Evolutionary conservation across 1,140 invertebrate genomes (phyloP).

Genomic region (Bombus waltoni): DNA sequence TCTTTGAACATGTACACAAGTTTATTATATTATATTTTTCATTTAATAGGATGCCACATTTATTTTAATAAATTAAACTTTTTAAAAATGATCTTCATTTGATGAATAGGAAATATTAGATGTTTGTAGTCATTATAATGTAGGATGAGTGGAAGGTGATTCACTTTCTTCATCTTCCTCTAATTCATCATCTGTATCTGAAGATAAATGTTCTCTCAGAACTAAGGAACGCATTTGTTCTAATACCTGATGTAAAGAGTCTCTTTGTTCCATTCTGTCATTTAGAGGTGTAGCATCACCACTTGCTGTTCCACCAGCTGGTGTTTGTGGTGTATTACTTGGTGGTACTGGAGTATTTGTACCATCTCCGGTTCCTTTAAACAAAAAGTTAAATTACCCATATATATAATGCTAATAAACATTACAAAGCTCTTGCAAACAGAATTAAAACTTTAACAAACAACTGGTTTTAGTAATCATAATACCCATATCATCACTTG

Average conservation of each 20-base stretch:
- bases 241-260: constrained; percentile 80
- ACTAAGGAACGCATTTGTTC: constrained; percentile 82
- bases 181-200: constrained; percentile 74
- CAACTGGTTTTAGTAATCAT: constrained; percentile 11
- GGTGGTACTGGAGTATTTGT: constrained; percentile 79
- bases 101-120: constrained; percentile 55
- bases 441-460: neutral
- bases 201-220: constrained; percentile 73
- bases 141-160: constrained; percentile 71
- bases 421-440: neutral
- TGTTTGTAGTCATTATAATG: constrained; percentile 65
- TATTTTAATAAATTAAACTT: constrained; percentile 29
- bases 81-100: constrained; percentile 61
- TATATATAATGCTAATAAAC: neutral
- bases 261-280: constrained; percentile 75
- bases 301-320: constrained; percentile 78
- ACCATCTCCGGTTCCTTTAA: constrained; percentile 73
- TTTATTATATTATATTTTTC: constrained; percentile 33
- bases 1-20: constrained; percentile 19
- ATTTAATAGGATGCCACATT: constrained; percentile 11
- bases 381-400: constrained; percentile 13
- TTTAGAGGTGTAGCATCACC: constrained; percentile 78
- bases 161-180: constrained; percentile 71
- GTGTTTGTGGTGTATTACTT: constrained; percentile 82
- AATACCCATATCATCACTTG: constrained; percentile 75